Evolutionary conservation across 1,140 invertebrate species (phyloP).

Genomic region (Cydia amplana): DNA sequence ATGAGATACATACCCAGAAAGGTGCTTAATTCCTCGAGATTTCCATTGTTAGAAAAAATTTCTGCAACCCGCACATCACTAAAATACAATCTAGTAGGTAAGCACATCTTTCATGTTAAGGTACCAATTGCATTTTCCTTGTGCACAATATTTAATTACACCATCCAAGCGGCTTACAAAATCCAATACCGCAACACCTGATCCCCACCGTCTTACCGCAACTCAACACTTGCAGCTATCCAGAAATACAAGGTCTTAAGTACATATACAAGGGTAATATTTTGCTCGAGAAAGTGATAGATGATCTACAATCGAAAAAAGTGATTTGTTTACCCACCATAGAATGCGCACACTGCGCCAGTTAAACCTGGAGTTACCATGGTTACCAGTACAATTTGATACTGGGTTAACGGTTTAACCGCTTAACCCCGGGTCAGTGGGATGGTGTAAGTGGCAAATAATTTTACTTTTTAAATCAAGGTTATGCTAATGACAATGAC

Average conservation of each 20-base stretch:
- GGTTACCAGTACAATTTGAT: no score
- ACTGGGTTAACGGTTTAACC: no score
- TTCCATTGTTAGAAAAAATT: neutral
- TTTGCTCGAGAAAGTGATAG: neutral
- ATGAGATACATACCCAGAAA: no score
- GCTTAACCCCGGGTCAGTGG: no score
- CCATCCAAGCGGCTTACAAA: neutral
- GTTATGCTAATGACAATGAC: no score
- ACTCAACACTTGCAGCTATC: neutral
- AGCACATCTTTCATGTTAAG: neutral
- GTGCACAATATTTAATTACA: slow-evolving; percentile 11
- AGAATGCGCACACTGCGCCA: no score
- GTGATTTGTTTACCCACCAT: no score
- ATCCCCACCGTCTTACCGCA: slow-evolving; percentile 4
- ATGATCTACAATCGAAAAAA: no score
- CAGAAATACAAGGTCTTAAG: neutral
- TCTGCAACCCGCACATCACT: neutral
- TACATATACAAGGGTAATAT: neutral
- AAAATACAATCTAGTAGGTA: neutral
- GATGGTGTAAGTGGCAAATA: no score
- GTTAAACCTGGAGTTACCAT: no score
- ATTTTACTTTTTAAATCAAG: no score
- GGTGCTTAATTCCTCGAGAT: no score
- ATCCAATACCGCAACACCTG: slow-evolving; percentile 15
- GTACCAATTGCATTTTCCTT: neutral